These are phyloP conservation scores for Platerodrilus igneus DNA, from an alignment of 2,888 invertebrate species.

Conservation along the genomic window DNA sequence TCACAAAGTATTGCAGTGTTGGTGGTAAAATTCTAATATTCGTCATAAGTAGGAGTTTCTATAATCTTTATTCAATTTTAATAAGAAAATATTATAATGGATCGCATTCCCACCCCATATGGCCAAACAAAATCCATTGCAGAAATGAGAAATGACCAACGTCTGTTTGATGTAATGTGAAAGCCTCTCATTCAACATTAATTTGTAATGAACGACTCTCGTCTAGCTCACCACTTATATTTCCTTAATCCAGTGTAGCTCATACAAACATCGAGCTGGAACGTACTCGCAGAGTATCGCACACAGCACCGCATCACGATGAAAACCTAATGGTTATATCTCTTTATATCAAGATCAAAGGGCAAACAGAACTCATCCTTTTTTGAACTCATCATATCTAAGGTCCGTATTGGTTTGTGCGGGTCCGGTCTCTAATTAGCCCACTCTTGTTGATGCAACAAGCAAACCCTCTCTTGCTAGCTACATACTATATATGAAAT, in stretches of 20 bases:
- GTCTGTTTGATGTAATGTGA: slow-evolving; percentile 35
- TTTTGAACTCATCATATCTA: slow-evolving; percentile 43
- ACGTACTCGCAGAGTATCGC: too few species aligned
- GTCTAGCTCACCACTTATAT: slow-evolving; percentile 45
- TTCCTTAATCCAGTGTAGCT: slow-evolving; percentile 49
- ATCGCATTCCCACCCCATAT: too few species aligned
- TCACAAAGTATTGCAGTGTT: too few species aligned
- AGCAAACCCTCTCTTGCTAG: too few species aligned
- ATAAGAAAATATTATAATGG: too few species aligned
- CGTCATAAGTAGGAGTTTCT: too few species aligned
- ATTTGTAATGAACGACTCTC: slow-evolving; percentile 24
- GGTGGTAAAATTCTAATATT: too few species aligned
- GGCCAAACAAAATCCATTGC: slow-evolving; percentile 35
- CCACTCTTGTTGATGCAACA: slow-evolving; percentile 39
- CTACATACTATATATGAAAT: too few species aligned
- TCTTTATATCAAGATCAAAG: slow-evolving; percentile 49
- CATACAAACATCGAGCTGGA: too few species aligned
- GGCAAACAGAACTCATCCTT: slow-evolving; percentile 37
- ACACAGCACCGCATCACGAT: slow-evolving; percentile 46
- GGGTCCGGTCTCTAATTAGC: slow-evolving; percentile 39
- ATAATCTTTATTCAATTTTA: too few species aligned
- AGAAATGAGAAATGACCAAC: slow-evolving; percentile 36
- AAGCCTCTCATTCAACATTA: slow-evolving; percentile 27
- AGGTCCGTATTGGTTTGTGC: slow-evolving; percentile 41
- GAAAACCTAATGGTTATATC: slow-evolving; percentile 51